These are phyloP conservation scores for Saccopteryx bilineata DNA, from an alignment of 2,113 vertebrate genomes.

Conservation along the genomic window DNA sequence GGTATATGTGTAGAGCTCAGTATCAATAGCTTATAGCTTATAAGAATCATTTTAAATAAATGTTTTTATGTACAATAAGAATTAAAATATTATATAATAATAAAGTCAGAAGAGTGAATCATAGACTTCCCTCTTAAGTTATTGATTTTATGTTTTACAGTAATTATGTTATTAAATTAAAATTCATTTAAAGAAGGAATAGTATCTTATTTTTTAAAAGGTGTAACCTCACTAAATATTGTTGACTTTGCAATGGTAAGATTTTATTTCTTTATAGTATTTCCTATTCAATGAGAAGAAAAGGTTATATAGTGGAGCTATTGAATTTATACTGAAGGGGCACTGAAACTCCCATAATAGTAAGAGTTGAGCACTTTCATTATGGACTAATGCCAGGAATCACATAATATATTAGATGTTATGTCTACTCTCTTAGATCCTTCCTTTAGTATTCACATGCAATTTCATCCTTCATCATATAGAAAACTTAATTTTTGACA, in stretches of 20 bases:
- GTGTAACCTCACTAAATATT: not conserved
- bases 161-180: conserved; percentile 78
- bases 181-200: conserved; percentile 49
- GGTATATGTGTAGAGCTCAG: not conserved
- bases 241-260: not conserved
- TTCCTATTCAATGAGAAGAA: not conserved
- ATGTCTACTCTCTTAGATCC: rapidly evolving
- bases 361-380: conserved; percentile 34
- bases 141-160: not conserved
- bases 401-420: not conserved
- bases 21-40: not conserved
- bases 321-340: not conserved
- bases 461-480: not conserved
- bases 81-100: conserved; percentile 18
- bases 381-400: not conserved
- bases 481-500: conserved; percentile 4
- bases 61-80: not conserved
- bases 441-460: not conserved
- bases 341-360: not conserved
- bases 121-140: conserved; percentile 24
- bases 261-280: not conserved
- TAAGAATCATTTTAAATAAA: conserved; percentile 15
- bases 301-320: not conserved
- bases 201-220: conserved; percentile 62
- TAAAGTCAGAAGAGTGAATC: not conserved